These are phyloP conservation scores for Apodemia hepburni DNA, from an alignment of 2,888 invertebrate species.

Conservation along the genomic window DNA sequence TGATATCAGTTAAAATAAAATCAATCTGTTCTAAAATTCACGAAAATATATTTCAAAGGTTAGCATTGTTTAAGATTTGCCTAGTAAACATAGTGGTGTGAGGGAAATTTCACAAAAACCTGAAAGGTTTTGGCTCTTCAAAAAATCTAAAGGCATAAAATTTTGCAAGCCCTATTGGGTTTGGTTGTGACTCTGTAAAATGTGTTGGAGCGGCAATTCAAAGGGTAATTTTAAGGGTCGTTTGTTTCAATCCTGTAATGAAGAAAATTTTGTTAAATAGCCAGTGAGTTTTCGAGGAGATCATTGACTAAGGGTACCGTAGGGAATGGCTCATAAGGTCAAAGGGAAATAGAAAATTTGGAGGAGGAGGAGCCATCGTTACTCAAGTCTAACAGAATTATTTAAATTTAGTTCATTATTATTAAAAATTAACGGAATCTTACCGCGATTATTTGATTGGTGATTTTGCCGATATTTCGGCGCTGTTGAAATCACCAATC, in stretches of 20 bases:
- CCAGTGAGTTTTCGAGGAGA: constrained; percentile 38
- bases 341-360: constrained; percentile 13
- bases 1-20: not conserved
- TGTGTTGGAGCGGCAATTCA: constrained; percentile 73
- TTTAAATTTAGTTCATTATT: no score
- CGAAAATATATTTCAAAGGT: constrained; percentile 3
- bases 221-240: constrained; percentile 63
- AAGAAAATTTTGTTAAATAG: constrained; percentile 56
- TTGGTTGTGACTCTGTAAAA: constrained; percentile 64
- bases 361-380: not conserved
- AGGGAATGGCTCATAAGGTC: constrained; percentile 18
- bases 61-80: not conserved
- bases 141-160: constrained; percentile 41
- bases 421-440: no score
- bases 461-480: no score
- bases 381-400: not conserved
- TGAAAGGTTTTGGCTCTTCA: constrained; percentile 13
- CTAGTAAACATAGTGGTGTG: not conserved
- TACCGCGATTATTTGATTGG: no score
- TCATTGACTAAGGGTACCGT: constrained; percentile 24
- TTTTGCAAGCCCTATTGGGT: constrained; percentile 63
- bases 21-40: constrained; percentile 11
- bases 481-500: no score
- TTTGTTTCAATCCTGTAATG: constrained; percentile 58
- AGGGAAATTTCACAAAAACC: constrained; percentile 12